These are phyloP conservation scores for Lasioglossum figueresi DNA, from an alignment of 2,888 invertebrate species.

Conservation along the genomic window DNA sequence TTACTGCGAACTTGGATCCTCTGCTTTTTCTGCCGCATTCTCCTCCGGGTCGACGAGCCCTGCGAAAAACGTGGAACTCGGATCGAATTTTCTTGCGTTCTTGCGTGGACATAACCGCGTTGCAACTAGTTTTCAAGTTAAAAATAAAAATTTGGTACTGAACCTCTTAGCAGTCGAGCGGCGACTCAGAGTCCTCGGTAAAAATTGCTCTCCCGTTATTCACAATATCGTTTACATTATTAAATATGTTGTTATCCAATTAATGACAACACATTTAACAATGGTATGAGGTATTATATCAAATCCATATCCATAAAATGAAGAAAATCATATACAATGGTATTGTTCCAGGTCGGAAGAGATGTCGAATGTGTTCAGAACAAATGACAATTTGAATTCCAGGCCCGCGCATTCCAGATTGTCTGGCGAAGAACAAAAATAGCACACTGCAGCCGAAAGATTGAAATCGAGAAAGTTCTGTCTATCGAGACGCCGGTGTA, in stretches of 20 bases:
- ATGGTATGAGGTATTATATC: too few relatives aligned
- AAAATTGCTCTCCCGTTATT: too few relatives aligned
- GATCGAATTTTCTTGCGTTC: neutral
- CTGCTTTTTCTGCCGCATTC: slow-evolving; percentile 2
- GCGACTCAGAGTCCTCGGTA: too few relatives aligned
- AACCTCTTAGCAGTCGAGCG: too few relatives aligned
- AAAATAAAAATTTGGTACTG: too few relatives aligned
- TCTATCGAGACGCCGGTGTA: neutral
- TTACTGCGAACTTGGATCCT: slow-evolving; percentile 49
- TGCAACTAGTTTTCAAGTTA: neutral
- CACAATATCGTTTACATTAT: too few relatives aligned
- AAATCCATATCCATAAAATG: too few relatives aligned
- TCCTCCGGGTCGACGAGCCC: neutral
- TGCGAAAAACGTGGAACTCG: neutral
- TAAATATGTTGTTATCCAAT: too few relatives aligned
- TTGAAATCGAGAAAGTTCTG: neutral
- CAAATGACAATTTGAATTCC: neutral
- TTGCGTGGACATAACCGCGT: neutral
- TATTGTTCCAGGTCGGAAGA: too few relatives aligned
- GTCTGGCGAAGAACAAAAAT: neutral
- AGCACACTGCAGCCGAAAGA: neutral
- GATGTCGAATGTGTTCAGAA: neutral
- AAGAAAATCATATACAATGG: too few relatives aligned
- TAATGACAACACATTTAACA: too few relatives aligned
- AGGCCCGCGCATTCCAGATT: neutral